Conservation (phyloP, 2,797 vertebrate species). For the Ptychobarbus kaznakovi region DNA sequence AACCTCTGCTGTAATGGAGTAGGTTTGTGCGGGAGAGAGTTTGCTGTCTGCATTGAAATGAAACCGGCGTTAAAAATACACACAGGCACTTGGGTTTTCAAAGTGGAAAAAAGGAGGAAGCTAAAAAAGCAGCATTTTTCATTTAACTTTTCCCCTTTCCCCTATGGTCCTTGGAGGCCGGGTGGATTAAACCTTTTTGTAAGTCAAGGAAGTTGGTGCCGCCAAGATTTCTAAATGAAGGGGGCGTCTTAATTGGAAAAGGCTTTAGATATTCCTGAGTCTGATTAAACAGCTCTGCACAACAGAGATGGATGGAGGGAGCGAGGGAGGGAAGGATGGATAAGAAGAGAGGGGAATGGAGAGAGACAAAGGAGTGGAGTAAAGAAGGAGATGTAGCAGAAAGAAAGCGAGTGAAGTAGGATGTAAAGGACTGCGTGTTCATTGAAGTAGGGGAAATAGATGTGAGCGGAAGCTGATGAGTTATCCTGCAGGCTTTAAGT, state of each 20-base stretch:
- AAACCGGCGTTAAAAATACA: conserved; percentile 76
- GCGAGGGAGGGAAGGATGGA: neutral
- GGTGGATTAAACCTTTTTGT: conserved; percentile 58
- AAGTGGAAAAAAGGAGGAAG: conserved; percentile 62
- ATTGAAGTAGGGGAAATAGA: conserved; percentile 42
- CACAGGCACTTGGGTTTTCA: conserved; percentile 67
- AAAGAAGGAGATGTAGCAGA: conserved; percentile 29
- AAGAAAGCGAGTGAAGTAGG: conserved; percentile 34
- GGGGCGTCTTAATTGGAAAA: conserved; percentile 79
- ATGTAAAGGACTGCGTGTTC: conserved; percentile 34
- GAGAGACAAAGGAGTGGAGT: conserved; percentile 46
- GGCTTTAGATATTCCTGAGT: conserved; percentile 73
- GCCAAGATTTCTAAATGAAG: conserved; percentile 58
- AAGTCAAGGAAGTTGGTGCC: conserved; percentile 52
- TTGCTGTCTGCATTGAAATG: conserved; percentile 68
- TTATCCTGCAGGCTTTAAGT: conserved; percentile 27
- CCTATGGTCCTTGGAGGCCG: conserved; percentile 54
- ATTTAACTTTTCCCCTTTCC: conserved; percentile 65
- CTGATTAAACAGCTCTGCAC: conserved; percentile 78
- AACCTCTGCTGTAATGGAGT: conserved; percentile 60
- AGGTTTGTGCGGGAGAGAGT: conserved; percentile 65
- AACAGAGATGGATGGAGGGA: conserved; percentile 44
- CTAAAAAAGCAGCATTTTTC: conserved; percentile 61
- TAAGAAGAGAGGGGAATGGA: conserved; percentile 20
- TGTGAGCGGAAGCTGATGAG: conserved; percentile 43